Conservation (phyloP, 1,140 invertebrate genomes). For the Drosophila kohkoa region DNA sequence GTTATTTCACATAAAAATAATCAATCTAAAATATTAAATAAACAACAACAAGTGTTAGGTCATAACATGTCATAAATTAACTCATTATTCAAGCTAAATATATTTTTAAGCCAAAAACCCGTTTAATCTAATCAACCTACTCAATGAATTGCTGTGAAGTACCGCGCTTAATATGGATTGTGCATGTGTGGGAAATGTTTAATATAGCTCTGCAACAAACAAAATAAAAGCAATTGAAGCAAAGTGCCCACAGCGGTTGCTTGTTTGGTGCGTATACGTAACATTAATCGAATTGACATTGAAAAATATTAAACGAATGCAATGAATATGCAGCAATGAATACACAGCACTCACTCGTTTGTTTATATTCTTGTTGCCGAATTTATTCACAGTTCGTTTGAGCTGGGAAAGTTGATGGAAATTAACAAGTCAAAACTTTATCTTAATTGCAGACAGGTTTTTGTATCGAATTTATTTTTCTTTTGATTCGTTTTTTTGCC, state of each 20-base stretch:
- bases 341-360: not conserved
- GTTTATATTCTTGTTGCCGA: not conserved
- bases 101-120: no score
- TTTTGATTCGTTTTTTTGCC: slow-evolving; percentile 1
- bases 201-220: not conserved
- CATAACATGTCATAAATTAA: no score
- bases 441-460: slow-evolving; percentile 62
- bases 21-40: no score
- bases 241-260: not conserved
- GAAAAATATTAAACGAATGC: not conserved
- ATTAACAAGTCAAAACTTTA: slow-evolving; percentile 52
- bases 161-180: no score
- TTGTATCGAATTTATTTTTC: slow-evolving; percentile 18
- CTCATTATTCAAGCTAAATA: no score
- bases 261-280: no score
- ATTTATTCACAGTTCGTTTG: slow-evolving; percentile 1
- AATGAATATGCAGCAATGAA: no score
- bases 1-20: no score
- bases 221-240: not conserved
- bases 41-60: no score
- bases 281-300: not conserved
- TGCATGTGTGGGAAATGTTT: no score
- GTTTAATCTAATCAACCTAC: no score
- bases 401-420: slow-evolving; percentile 38
- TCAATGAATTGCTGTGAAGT: no score